These are phyloP conservation scores for Trichosurus vulpecula DNA, from an alignment of 2,797 vertebrate genomes.

Conservation along the genomic window DNA sequence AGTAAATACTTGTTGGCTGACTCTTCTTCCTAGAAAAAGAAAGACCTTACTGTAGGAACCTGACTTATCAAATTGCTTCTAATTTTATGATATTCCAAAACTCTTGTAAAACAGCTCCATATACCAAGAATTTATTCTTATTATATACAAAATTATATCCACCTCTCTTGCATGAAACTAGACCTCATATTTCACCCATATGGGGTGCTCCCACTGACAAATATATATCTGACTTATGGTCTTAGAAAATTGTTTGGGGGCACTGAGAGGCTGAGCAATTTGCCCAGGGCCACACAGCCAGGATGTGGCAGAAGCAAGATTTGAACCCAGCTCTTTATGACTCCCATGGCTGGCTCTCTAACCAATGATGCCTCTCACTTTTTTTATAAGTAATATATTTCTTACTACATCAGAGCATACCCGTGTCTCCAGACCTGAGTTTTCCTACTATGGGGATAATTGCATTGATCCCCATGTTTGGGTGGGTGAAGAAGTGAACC, in stretches of 20 bases:
- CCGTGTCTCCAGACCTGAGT: background rate
- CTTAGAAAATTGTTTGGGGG: background rate
- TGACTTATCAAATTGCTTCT: constrained; percentile 22
- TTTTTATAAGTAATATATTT: background rate
- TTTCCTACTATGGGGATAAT: background rate
- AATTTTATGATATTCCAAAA: constrained; percentile 39
- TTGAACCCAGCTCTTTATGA: background rate
- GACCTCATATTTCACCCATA: background rate
- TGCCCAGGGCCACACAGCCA: background rate
- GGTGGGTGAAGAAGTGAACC: background rate
- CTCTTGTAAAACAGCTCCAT: background rate
- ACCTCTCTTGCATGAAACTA: background rate
- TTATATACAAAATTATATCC: background rate
- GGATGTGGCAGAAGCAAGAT: background rate
- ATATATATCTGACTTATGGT: background rate
- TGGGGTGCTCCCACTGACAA: background rate
- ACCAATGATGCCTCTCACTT: background rate
- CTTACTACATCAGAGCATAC: background rate
- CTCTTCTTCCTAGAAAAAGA: background rate
- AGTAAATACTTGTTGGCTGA: constrained; percentile 1
- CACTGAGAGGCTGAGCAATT: background rate
- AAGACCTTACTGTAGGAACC: constrained; percentile 9
- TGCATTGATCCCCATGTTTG: background rate
- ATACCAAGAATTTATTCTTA: background rate
- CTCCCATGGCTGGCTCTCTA: background rate